Conservation (phyloP, 2,888 invertebrate genomes). For the Agonum fuliginosum region DNA sequence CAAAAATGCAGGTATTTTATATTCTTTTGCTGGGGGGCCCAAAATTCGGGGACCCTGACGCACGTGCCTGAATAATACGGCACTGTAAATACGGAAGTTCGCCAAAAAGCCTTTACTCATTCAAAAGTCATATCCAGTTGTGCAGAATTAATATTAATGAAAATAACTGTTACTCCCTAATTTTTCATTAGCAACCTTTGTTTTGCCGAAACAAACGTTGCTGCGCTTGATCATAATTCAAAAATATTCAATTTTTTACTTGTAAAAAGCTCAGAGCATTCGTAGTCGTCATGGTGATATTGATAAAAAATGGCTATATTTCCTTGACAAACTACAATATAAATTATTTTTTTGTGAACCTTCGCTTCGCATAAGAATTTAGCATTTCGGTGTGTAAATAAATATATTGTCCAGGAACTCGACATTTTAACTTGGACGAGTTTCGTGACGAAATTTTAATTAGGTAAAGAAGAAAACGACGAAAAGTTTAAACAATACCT, state of each 20-base stretch:
- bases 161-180: conserved; percentile 5
- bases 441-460: conserved; percentile 36
- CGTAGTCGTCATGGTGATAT: conserved; percentile 23
- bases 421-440: conserved; percentile 34
- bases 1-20: no score
- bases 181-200: not conserved
- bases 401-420: conserved; percentile 19
- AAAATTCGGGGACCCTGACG: no score
- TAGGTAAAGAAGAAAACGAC: conserved; percentile 7
- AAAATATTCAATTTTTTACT: conserved; percentile 20
- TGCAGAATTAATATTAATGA: conserved; percentile 22
- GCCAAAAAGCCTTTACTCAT: conserved; percentile 3
- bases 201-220: conserved; percentile 12
- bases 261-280: conserved; percentile 21
- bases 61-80: no score
- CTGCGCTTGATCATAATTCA: conserved; percentile 16
- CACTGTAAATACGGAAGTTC: not conserved
- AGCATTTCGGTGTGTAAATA: conserved; percentile 43
- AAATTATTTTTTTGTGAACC: conserved; percentile 39
- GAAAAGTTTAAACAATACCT: not conserved
- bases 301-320: conserved; percentile 32
- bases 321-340: conserved; percentile 43
- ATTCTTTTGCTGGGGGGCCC: no score
- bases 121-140: conserved; percentile 19
- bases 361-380: conserved; percentile 24